These are phyloP conservation scores for Heliangelus exortis DNA, from an alignment of 2,797 vertebrate species.

Conservation along the genomic window DNA sequence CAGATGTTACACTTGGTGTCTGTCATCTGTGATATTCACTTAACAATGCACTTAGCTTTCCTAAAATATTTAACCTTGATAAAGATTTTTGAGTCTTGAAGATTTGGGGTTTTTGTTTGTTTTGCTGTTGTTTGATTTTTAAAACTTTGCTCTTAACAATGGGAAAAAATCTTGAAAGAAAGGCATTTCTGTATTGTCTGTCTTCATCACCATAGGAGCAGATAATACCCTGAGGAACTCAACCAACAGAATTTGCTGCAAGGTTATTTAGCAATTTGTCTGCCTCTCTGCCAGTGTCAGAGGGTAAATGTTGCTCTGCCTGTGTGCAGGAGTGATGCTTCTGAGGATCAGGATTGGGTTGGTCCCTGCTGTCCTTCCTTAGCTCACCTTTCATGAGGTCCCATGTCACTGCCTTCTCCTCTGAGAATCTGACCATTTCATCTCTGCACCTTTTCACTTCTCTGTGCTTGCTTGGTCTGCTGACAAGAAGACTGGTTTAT, in stretches of 20 bases:
- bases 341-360: not conserved
- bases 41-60: not conserved
- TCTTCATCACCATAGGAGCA: not conserved
- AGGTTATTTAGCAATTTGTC: not conserved
- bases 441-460: slow-evolving; percentile 33
- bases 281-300: not conserved
- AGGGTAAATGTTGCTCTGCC: not conserved
- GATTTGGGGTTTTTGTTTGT: not conserved
- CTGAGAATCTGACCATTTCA: not conserved
- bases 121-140: not conserved
- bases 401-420: not conserved
- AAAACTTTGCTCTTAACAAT: not conserved
- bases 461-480: slow-evolving; percentile 20
- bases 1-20: not conserved
- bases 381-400: accelerated
- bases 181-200: not conserved
- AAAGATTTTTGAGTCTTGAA: not conserved
- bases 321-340: not conserved
- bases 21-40: not conserved
- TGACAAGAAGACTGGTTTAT: slow-evolving; percentile 56
- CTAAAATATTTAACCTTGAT: not conserved
- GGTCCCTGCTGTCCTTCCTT: not conserved
- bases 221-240: not conserved
- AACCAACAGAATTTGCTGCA: not conserved
- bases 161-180: not conserved